Conservation (phyloP, 2,888 invertebrate species). For the Cheilosia urbana region DNA sequence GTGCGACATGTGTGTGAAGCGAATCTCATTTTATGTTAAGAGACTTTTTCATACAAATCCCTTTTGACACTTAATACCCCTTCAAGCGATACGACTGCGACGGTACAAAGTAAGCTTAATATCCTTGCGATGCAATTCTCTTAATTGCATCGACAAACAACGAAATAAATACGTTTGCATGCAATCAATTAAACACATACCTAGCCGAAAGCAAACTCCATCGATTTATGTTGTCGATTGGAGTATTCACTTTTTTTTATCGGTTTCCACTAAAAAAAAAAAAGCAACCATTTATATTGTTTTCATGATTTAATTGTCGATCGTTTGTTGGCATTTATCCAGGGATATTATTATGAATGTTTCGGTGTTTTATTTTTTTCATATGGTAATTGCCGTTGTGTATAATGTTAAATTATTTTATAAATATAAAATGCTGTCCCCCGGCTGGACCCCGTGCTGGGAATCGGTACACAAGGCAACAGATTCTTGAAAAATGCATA, state of each 20-base stretch:
- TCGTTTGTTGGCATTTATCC: slow-evolving; percentile 73
- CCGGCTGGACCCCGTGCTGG: slow-evolving; percentile 27
- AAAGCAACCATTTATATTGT: slow-evolving; percentile 36
- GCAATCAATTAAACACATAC: slow-evolving; percentile 57
- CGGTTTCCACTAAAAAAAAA: slow-evolving; percentile 12
- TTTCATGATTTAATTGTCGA: slow-evolving; percentile 73
- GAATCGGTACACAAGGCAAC: slow-evolving; percentile 59
- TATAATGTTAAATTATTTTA: slow-evolving; percentile 69
- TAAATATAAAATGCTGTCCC: slow-evolving; percentile 49
- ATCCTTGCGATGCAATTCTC: slow-evolving; percentile 68
- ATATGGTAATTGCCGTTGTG: slow-evolving; percentile 62
- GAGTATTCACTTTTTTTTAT: slow-evolving; percentile 1
- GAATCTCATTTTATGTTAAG: background rate
- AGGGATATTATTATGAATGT: slow-evolving; percentile 64
- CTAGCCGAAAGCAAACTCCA: slow-evolving; percentile 31
- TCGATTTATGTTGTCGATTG: slow-evolving; percentile 41
- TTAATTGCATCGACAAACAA: slow-evolving; percentile 71
- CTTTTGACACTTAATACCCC: slow-evolving; percentile 33
- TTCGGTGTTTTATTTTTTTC: slow-evolving; percentile 26
- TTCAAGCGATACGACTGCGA: slow-evolving; percentile 15
- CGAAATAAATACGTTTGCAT: slow-evolving; percentile 63
- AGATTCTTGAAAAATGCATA: slow-evolving; percentile 70
- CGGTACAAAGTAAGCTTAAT: slow-evolving; percentile 54
- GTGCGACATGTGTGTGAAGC: background rate
- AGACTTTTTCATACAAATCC: slow-evolving; percentile 23